Base-by-base conservation (phyloP, 92 coral and sea anemone species). In the Nematostella vectensis region DNA sequence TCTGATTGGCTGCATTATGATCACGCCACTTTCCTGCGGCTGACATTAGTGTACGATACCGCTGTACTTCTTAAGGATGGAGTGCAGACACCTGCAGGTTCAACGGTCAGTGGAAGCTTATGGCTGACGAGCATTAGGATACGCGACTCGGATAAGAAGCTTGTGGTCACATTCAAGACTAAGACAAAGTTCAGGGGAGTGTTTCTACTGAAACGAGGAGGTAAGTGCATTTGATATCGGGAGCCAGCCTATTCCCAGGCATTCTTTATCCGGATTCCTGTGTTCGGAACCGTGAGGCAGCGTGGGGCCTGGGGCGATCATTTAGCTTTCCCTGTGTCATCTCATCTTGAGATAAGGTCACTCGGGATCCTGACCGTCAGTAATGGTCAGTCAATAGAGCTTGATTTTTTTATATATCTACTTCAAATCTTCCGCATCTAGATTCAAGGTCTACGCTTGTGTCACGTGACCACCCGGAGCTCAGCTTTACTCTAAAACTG, bases 1-100 rank as follows among this genome's bases (percentile, higher is more conserved):
- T 70, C 83, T 16, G 95, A 80, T 55, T 93, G 99, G 99, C 71
- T 87, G 27, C 99, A 93, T 24, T 93, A 74, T 47, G 99, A 93
- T 61, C 95, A 93, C 55, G 76, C 91, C 26, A 78, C 85, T 33
- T 78, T 65, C 55, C 78, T 93, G 48, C 89, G 87, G 62, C 86
- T 93, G 78, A 77, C 79, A 18, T 72, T 93, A 31, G 78, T 80
- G 31, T 93, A 93, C 47, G 96, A 93, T 56, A 93, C 99, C 72
- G 99, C 96, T 59, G 96, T 93, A 31, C 64, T 93, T 55, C 78
- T 83, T 24, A 87, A 82, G 52, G 94, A 93, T 56, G 94, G 94
- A 27, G 83, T 93, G 70, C 88, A 88, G 78, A 82, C 96, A 54
- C 96, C 96, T 49, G 96, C 77, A 10, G 96, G 96, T 1, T 84